Conservation (phyloP, 2,113 vertebrate genomes). For the Odocoileus hemionus region DNA sequence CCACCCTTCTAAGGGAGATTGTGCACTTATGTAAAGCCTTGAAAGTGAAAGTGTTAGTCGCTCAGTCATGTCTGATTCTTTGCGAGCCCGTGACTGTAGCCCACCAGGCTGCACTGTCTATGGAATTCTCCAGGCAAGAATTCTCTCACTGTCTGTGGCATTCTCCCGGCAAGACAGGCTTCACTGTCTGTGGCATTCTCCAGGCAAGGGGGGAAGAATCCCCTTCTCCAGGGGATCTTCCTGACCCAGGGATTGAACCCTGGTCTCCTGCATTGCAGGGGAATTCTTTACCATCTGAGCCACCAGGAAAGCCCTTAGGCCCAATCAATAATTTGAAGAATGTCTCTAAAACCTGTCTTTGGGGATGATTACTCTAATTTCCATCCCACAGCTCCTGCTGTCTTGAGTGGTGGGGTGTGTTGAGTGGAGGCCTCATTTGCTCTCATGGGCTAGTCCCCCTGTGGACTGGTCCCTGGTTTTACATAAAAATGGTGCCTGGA, state of each 20-base stretch:
- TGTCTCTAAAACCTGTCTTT: not conserved
- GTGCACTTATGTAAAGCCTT: not conserved
- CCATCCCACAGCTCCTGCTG: fast-evolving
- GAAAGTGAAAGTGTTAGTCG: not conserved
- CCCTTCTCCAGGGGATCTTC: not conserved
- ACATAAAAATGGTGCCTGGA: not conserved
- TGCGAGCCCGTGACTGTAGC: not conserved
- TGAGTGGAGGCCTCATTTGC: not conserved
- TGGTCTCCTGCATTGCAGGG: not conserved
- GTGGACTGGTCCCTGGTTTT: not conserved
- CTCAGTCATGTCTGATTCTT: not conserved
- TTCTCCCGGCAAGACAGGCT: not conserved
- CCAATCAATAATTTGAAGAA: not conserved
- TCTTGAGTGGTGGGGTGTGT: not conserved
- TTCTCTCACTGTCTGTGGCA: not conserved
- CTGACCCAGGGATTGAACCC: not conserved
- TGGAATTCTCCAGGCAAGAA: not conserved
- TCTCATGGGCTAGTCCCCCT: too few species aligned
- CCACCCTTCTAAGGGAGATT: not conserved
- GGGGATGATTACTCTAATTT: not conserved
- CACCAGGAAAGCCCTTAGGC: not conserved
- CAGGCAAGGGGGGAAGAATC: not conserved
- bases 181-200: not conserved
- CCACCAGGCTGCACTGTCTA: not conserved
- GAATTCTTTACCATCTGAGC: not conserved